phyloP scores from a whole-genome alignment of 1,140 invertebrate species.

The Steinernema feltiae region DNA sequence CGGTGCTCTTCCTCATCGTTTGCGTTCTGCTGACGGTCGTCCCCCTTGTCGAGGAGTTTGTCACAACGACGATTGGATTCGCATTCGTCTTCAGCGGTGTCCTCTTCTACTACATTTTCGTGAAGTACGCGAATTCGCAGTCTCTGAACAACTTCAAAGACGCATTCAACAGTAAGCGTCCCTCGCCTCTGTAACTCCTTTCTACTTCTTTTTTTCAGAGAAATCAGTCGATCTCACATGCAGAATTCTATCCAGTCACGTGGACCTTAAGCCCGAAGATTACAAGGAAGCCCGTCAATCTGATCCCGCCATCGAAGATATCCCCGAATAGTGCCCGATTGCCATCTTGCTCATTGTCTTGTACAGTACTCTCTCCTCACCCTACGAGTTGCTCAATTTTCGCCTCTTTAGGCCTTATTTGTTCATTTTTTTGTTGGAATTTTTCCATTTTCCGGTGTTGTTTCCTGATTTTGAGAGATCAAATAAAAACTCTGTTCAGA shows the following conservation, averaged over 20 bases:
- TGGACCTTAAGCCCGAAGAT: neutral
- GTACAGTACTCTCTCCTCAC: neutral
- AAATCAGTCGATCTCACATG: neutral
- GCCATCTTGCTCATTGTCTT: neutral
- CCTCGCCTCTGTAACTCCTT: neutral
- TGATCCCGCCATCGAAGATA: neutral
- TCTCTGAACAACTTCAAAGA: neutral
- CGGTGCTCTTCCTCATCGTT: slow-evolving; percentile 23
- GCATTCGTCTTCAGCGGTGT: slow-evolving; percentile 24
- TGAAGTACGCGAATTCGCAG: neutral
- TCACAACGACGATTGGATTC: slow-evolving; percentile 22
- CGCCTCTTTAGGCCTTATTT: neutral
- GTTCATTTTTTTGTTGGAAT: neutral
- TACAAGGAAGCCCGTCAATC: neutral
- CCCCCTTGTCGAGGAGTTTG: slow-evolving; percentile 23
- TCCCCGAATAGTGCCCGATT: neutral
- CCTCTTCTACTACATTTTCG: slow-evolving; percentile 22
- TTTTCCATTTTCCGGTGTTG: neutral
- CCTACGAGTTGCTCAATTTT: neutral
- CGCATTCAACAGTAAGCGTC: neutral
- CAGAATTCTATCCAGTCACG: neutral
- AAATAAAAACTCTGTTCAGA: neutral
- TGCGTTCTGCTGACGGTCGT: slow-evolving; percentile 22
- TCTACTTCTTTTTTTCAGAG: neutral
- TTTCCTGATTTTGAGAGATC: neutral